Conservation (phyloP, 1,140 invertebrate species). For the Drosophila nasuta region DNA sequence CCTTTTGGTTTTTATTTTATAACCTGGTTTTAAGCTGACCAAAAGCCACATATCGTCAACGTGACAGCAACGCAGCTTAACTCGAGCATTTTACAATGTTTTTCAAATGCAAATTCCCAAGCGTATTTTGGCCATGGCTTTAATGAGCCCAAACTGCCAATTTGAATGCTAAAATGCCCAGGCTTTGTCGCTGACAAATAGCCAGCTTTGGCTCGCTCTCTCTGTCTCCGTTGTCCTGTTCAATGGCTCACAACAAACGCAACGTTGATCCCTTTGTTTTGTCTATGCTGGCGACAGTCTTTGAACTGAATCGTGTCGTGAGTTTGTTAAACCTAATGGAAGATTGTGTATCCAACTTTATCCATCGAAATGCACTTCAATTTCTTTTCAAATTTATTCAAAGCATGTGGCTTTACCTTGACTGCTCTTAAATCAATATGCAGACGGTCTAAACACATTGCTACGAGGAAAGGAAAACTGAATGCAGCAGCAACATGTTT, state of each 20-base stretch:
- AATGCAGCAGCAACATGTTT: conserved; percentile 12
- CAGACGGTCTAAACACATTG: background rate
- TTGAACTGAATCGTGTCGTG: background rate
- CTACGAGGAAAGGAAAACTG: background rate
- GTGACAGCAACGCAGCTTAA: conserved; percentile 19
- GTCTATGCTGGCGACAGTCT: background rate
- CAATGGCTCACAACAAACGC: background rate
- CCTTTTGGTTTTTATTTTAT: conserved; percentile 8
- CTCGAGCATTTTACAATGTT: background rate
- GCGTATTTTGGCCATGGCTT: conserved; percentile 12
- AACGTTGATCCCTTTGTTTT: background rate
- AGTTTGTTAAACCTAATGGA: conserved; percentile 33
- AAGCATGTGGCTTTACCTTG: conserved; percentile 6
- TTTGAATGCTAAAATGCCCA: conserved; percentile 27
- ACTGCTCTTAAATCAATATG: conserved; percentile 5
- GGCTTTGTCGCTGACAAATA: conserved; percentile 24
- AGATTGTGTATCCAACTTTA: conserved; percentile 37
- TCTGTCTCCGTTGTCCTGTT: conserved; percentile 15
- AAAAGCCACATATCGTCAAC: conserved; percentile 47
- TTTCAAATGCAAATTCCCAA: conserved; percentile 9
- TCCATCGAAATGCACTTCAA: conserved; percentile 14
- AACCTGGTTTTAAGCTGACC: conserved; percentile 42
- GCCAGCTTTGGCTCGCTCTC: conserved; percentile 24
- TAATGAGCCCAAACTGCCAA: conserved; percentile 28
- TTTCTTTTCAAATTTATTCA: conserved; percentile 27